Conservation (phyloP, 2,113 vertebrate genomes). For the Thamnaconus septentrionalis region DNA sequence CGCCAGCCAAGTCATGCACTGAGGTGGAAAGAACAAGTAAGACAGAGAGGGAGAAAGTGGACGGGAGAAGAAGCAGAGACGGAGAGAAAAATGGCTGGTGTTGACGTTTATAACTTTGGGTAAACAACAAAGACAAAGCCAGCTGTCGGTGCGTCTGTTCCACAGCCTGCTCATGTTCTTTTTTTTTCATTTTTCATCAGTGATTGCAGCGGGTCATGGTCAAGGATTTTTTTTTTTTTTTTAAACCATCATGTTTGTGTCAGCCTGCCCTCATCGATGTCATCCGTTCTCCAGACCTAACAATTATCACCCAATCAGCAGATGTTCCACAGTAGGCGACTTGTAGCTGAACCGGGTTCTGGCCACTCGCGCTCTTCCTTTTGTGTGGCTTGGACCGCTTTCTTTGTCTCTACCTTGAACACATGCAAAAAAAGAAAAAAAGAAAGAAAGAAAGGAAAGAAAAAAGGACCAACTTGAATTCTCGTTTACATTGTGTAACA, state of each 20-base stretch:
- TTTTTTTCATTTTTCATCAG: constrained; percentile 4
- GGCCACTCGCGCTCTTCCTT: constrained; percentile 35
- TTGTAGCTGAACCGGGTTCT: constrained; percentile 45
- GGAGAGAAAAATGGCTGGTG: constrained; percentile 35
- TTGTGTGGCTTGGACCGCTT: constrained; percentile 49
- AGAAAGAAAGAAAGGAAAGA: too few relatives aligned
- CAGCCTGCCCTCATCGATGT: constrained; percentile 39
- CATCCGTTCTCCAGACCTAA: constrained; percentile 45
- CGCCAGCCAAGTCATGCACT: constrained; percentile 64
- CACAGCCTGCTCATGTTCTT: background rate
- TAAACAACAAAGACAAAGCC: constrained; percentile 49
- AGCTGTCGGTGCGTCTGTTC: constrained; percentile 10
- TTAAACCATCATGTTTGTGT: constrained; percentile 39
- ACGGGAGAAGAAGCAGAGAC: constrained; percentile 37
- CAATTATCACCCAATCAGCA: constrained; percentile 61
- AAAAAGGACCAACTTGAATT: too few relatives aligned
- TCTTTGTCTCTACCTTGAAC: constrained; percentile 41
- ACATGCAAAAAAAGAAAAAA: constrained; percentile 23
- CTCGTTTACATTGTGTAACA: constrained; percentile 31
- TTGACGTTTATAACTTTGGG: constrained; percentile 32
- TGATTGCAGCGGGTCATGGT: constrained; percentile 33
- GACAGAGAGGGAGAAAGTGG: constrained; percentile 17
- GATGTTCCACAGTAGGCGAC: constrained; percentile 49
- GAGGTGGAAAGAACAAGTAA: constrained; percentile 58
- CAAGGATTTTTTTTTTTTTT: constrained; percentile 11